Evolutionary conservation across 2,888 invertebrate genomes (phyloP).

Genomic region (Rotaria macrura): DNA sequence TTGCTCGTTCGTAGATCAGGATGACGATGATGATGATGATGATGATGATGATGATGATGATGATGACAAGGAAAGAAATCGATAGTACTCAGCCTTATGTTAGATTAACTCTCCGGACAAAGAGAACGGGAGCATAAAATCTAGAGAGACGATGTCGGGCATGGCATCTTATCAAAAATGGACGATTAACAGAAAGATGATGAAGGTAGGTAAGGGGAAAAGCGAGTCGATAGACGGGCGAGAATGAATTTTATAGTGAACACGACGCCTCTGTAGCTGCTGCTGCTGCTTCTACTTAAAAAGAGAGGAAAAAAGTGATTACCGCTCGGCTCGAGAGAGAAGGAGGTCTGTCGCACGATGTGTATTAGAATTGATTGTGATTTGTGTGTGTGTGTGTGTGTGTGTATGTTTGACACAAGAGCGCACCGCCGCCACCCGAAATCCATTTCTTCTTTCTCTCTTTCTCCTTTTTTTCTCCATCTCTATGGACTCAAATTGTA

Average conservation of each 20-base stretch:
- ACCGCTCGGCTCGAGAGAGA: not conserved
- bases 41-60: not conserved
- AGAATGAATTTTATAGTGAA: constrained; percentile 15
- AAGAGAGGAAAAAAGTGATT: constrained; percentile 7
- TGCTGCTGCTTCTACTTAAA: not conserved
- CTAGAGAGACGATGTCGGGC: not conserved
- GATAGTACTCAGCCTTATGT: not conserved
- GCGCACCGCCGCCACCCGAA: not conserved
- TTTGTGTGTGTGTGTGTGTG: not conserved
- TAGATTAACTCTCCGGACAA: not conserved
- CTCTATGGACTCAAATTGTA: not conserved
- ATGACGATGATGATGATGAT: not conserved
- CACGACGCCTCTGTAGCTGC: not conserved
- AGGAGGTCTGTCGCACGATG: not conserved
- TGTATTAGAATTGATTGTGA: constrained; percentile 8
- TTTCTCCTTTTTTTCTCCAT: not conserved
- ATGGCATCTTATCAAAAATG: constrained; percentile 15
- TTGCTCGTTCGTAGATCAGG: not conserved
- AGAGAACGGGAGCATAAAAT: not conserved
- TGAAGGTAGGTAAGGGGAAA: not conserved
- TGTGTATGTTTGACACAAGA: not conserved
- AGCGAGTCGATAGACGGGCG: not conserved
- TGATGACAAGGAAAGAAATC: not conserved
- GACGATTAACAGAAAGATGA: not conserved
- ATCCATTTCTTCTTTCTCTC: constrained; percentile 11